Evolutionary conservation across 2,888 invertebrate genomes (phyloP).

Genomic region (Hyppa rectilinea): DNA sequence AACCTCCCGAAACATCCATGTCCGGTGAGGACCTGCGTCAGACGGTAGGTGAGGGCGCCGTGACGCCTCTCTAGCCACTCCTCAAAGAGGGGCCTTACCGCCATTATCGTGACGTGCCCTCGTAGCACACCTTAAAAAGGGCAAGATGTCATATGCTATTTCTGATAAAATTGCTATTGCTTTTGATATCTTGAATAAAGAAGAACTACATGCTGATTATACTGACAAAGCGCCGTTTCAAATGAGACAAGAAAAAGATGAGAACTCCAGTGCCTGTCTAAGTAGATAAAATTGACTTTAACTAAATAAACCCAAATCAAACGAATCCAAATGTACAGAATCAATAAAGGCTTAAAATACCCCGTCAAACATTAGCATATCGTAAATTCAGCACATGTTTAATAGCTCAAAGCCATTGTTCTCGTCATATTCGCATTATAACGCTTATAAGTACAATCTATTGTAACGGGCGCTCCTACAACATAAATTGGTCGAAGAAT

Average conservation of each 20-base stretch:
- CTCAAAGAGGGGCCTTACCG: too few species aligned
- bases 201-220: background rate
- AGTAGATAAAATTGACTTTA: background rate
- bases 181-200: too few species aligned
- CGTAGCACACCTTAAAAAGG: background rate
- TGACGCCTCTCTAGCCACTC: too few species aligned
- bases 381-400: background rate
- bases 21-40: too few species aligned
- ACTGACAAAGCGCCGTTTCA: background rate
- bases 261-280: background rate
- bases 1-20: too few species aligned
- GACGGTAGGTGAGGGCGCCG: too few species aligned
- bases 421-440: constrained; percentile 36
- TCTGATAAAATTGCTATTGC: background rate
- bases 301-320: background rate
- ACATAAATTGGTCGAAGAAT: constrained; percentile 58
- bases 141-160: background rate
- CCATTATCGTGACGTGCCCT: too few species aligned
- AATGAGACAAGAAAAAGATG: background rate
- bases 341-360: background rate
- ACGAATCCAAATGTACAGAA: background rate
- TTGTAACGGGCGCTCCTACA: constrained; percentile 60
- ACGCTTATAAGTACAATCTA: constrained; percentile 42
- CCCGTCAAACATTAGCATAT: background rate
- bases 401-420: constrained; percentile 40